Conservation (phyloP, 1,140 invertebrate genomes). For the Caenorhabditis latens region DNA sequence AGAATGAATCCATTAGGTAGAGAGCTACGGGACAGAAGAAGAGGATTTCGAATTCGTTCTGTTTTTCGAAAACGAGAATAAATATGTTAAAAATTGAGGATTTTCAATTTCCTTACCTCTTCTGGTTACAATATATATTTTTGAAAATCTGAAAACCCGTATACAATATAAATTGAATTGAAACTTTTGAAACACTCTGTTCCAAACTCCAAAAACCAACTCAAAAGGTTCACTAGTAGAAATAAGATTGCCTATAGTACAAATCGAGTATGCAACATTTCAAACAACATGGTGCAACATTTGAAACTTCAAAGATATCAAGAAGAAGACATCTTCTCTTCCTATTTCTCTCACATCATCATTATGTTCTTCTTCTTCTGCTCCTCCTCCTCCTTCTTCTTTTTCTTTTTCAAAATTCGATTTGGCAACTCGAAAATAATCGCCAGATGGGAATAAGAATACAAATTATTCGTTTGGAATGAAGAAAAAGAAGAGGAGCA, state of each 20-base stretch:
- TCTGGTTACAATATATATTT: too few species aligned
- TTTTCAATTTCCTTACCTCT: too few species aligned
- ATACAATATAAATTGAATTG: too few species aligned
- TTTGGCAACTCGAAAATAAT: constrained; percentile 1
- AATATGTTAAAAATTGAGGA: too few species aligned
- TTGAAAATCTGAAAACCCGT: too few species aligned
- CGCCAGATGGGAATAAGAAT: constrained; percentile 54
- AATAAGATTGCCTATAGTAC: neutral
- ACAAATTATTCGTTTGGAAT: constrained; percentile 2
- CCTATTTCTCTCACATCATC: neutral
- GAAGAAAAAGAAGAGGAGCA: neutral
- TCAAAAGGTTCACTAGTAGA: too few species aligned
- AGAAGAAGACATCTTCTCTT: neutral
- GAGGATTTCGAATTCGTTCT: too few species aligned
- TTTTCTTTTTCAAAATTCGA: constrained; percentile 6
- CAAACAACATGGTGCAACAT: neutral
- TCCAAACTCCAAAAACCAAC: too few species aligned
- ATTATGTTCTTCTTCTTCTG: constrained; percentile 8
- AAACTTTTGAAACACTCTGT: too few species aligned
- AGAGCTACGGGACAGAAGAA: too few species aligned
- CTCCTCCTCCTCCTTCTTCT: neutral
- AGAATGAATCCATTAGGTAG: too few species aligned
- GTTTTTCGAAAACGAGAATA: too few species aligned
- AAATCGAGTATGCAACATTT: neutral
- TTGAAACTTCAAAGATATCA: constrained; percentile 3